phyloP scores from a whole-genome alignment of 1,140 invertebrate genomes.

The Ylistrum balloti region DNA sequence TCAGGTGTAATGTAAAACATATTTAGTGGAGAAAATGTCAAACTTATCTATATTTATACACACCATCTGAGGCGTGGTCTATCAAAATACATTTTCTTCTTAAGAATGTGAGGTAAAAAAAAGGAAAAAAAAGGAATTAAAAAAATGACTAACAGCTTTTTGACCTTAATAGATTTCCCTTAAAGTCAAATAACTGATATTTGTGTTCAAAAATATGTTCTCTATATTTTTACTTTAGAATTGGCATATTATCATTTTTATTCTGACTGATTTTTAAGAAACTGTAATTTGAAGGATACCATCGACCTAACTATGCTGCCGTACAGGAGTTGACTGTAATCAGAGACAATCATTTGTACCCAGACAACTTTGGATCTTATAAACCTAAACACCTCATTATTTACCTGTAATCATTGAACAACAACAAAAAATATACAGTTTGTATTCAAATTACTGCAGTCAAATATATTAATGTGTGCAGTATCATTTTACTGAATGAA shows the following conservation, averaged over 20 bases:
- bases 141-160: background rate
- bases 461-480: background rate
- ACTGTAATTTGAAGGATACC: too few species aligned
- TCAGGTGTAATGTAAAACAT: background rate
- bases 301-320: background rate
- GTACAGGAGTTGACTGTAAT: background rate
- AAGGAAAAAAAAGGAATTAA: too few species aligned
- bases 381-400: constrained; percentile 35
- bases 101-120: too few species aligned
- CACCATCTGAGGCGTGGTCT: background rate
- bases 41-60: background rate
- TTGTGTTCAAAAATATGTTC: background rate
- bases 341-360: background rate
- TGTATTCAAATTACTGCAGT: background rate
- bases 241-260: too few species aligned
- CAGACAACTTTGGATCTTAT: background rate
- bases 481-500: constrained; percentile 27
- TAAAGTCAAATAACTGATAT: background rate
- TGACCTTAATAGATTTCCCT: background rate
- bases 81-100: background rate
- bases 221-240: too few species aligned
- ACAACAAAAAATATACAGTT: background rate
- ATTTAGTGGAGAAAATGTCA: background rate
- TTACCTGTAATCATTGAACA: constrained; percentile 39
- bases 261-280: too few species aligned